phyloP scores from a whole-genome alignment of 2,888 invertebrate genomes.

The Sinotaia quadrata region DNA sequence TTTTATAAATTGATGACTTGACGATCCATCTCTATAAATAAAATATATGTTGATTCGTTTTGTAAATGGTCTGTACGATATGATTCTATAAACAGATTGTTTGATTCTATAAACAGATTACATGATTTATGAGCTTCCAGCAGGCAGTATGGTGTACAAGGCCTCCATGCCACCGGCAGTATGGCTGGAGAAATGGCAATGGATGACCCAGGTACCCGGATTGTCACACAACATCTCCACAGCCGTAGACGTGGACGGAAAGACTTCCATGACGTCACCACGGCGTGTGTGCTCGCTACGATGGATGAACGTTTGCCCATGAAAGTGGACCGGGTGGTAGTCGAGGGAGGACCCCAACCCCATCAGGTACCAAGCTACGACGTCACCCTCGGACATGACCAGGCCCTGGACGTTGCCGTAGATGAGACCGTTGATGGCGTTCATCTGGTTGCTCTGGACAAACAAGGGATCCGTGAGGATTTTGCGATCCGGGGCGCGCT shows the following conservation, averaged over 20 bases:
- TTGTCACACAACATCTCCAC: conserved; percentile 58
- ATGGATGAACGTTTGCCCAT: conserved; percentile 54
- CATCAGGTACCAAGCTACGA: conserved; percentile 53
- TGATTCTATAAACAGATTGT: no score
- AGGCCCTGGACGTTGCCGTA: conserved; percentile 48
- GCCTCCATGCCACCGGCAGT: conserved; percentile 55
- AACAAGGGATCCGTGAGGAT: conserved; percentile 39
- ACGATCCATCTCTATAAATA: no score
- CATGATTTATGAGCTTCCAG: no score
- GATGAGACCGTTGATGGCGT: conserved; percentile 50
- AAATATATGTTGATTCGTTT: no score
- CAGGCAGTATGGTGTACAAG: conserved; percentile 38
- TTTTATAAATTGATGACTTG: no score
- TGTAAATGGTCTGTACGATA: no score
- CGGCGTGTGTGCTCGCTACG: conserved; percentile 41
- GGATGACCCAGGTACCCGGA: conserved; percentile 59
- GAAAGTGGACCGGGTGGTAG: conserved; percentile 57
- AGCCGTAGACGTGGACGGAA: conserved; percentile 55
- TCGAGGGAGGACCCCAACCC: conserved; percentile 45
- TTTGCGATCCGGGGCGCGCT: conserved; percentile 39
- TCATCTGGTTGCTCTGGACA: conserved; percentile 48
- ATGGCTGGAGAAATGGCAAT: conserved; percentile 59
- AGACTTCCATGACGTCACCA: conserved; percentile 48
- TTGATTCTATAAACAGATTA: no score
- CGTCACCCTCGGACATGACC: conserved; percentile 39